These are phyloP conservation scores for Ennomos erosarius DNA, from an alignment of 2,888 invertebrate species.

Conservation along the genomic window DNA sequence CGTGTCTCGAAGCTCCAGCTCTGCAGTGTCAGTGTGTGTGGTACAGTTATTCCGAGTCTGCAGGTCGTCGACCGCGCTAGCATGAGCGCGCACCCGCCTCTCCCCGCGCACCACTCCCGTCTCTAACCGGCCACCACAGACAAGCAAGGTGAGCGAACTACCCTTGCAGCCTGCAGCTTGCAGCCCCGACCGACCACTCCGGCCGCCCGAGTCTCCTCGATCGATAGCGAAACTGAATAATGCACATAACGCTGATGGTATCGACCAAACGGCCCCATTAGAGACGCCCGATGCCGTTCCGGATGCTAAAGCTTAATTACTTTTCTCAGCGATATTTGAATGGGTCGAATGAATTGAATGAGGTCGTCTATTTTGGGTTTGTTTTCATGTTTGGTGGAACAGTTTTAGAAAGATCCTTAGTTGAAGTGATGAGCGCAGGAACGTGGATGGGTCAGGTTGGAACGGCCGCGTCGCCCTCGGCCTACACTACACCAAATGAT, in stretches of 20 bases:
- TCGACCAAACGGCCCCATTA: slow-evolving; percentile 25
- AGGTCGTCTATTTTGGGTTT: slow-evolving; percentile 36
- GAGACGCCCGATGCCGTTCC: slow-evolving; percentile 16
- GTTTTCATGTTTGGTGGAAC: slow-evolving; percentile 32
- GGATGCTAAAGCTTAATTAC: slow-evolving; percentile 26
- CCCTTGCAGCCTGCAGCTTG: too few relatives aligned
- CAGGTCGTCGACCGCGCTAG: slow-evolving; percentile 77
- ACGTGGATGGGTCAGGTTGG: slow-evolving; percentile 27
- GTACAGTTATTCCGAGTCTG: slow-evolving; percentile 57
- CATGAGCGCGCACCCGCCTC: slow-evolving; percentile 68
- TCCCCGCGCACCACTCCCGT: slow-evolving; percentile 52
- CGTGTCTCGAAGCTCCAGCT: slow-evolving; percentile 18
- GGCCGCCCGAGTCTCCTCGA: not conserved
- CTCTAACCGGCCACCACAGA: slow-evolving; percentile 45
- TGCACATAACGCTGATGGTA: slow-evolving; percentile 2
- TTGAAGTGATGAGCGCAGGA: slow-evolving; percentile 31
- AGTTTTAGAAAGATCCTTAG: slow-evolving; percentile 25
- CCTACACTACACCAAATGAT: slow-evolving; percentile 2
- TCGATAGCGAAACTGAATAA: slow-evolving; percentile 22
- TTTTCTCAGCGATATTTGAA: slow-evolving; percentile 30
- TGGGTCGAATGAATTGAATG: slow-evolving; percentile 30
- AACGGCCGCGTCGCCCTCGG: slow-evolving; percentile 3
- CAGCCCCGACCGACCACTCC: too few relatives aligned
- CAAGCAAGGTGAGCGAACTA: slow-evolving; percentile 61
- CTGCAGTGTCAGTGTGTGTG: slow-evolving; percentile 52